Evolutionary conservation across 2,888 invertebrate species (phyloP).

Genomic region (Apamea monoglypha): DNA sequence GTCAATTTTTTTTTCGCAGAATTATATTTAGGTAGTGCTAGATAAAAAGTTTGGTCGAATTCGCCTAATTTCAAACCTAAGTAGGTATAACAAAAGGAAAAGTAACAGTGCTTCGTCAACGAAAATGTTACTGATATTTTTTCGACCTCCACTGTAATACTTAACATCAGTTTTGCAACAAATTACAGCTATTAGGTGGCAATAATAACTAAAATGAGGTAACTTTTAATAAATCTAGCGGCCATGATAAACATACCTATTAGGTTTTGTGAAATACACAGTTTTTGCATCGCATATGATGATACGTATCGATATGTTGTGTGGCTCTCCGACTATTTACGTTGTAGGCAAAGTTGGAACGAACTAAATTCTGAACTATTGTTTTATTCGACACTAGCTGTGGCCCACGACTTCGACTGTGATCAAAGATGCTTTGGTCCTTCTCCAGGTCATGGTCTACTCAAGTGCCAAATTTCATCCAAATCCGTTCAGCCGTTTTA

Average conservation of each 20-base stretch:
- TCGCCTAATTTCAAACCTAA: not conserved
- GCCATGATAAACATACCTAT: constrained; percentile 53
- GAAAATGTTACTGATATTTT: constrained; percentile 14
- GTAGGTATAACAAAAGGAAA: not conserved
- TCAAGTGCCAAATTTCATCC: too few relatives aligned
- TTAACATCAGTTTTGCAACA: constrained; percentile 20
- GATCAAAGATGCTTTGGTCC: too few relatives aligned
- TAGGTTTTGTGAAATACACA: constrained; percentile 53
- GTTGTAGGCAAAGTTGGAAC: constrained; percentile 42
- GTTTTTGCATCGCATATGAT: constrained; percentile 57
- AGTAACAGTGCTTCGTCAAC: not conserved
- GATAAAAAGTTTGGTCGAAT: not conserved
- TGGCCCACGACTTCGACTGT: too few relatives aligned
- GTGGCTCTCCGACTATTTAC: constrained; percentile 59
- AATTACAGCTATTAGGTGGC: constrained; percentile 55
- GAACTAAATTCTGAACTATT: not conserved
- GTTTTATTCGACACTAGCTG: too few relatives aligned
- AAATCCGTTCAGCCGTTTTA: too few relatives aligned
- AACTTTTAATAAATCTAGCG: constrained; percentile 58
- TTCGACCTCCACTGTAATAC: constrained; percentile 26
- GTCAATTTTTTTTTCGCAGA: not conserved
- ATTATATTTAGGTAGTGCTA: not conserved
- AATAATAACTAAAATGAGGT: constrained; percentile 57
- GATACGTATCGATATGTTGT: constrained; percentile 56
- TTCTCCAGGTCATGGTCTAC: too few relatives aligned